Percentiles rank a stretch among this genome's conserved stretches.
phyloP scores from a whole-genome alignment of 1,140 invertebrate species.

The Branchinecta lynchi region DNA sequence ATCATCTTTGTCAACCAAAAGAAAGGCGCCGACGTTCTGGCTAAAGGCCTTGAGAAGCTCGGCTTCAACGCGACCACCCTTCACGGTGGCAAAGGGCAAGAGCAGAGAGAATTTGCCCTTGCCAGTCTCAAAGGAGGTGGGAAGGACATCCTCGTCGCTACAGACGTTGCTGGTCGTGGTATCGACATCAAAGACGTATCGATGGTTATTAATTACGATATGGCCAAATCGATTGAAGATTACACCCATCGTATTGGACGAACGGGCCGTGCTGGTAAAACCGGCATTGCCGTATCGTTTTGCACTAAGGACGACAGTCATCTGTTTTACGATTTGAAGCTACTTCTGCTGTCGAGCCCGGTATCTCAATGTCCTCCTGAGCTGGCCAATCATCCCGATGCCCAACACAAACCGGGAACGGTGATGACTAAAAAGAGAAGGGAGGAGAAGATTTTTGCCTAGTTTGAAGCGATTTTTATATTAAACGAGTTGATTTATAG shows the following conservation, averaged over 20 bases:
- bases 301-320: slow-evolving; percentile 90
- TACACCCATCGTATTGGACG: slow-evolving; percentile 98
- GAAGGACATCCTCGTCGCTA: slow-evolving; percentile 98
- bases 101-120: slow-evolving; percentile 95
- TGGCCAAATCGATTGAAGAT: slow-evolving; percentile 98
- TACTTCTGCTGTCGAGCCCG: slow-evolving; percentile 71
- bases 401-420: slow-evolving; percentile 92
- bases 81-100: slow-evolving; percentile 99
- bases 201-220: slow-evolving; percentile 97
- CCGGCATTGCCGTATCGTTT: slow-evolving; percentile 87
- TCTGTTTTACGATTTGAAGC: slow-evolving; percentile 94
- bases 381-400: slow-evolving; percentile 93
- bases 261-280: slow-evolving; percentile 95
- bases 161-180: slow-evolving; percentile 98
- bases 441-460: slow-evolving; percentile 89
- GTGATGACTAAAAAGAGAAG: slow-evolving; percentile 81
- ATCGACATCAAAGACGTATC: slow-evolving; percentile 99
- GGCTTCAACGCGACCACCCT: slow-evolving; percentile 91
- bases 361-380: slow-evolving; percentile 92
- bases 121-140: slow-evolving; percentile 82
- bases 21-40: slow-evolving; percentile 95
- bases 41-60: slow-evolving; percentile 90
- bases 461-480: slow-evolving; percentile 23
- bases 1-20: slow-evolving; percentile 99
- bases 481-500: too few relatives aligned